phyloP scores from a whole-genome alignment of 2,888 invertebrate genomes.

The Napeogenes inachia region DNA sequence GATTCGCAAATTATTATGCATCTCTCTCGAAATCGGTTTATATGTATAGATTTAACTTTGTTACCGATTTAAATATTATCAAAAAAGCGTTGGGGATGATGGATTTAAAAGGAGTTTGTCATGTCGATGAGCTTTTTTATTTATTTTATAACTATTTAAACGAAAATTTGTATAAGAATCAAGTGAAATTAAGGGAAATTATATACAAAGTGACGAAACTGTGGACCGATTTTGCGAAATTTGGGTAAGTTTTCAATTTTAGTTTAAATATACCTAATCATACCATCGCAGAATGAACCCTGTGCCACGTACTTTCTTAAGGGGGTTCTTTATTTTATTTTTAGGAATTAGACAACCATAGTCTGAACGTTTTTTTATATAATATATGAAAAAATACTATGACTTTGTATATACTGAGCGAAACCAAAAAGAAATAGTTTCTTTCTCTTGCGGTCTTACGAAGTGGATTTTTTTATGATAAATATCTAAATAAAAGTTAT shows the following conservation, averaged over 20 bases:
- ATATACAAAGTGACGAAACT: constrained; percentile 44
- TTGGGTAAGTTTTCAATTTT: constrained; percentile 41
- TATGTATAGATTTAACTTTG: constrained; percentile 51
- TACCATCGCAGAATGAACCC: background rate
- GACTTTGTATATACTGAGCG: no score
- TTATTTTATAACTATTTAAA: constrained; percentile 54
- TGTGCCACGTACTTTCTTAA: no score
- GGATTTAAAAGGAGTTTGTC: constrained; percentile 55
- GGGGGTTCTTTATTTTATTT: no score
- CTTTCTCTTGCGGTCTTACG: no score
- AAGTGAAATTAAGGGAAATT: constrained; percentile 46
- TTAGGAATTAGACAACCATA: no score
- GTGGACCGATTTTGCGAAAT: constrained; percentile 63
- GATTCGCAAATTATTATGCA: constrained; percentile 46
- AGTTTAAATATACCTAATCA: background rate
- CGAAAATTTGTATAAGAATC: constrained; percentile 44
- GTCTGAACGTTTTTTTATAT: no score
- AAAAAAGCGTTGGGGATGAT: constrained; percentile 38
- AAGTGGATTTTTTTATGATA: no score
- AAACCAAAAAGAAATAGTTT: no score
- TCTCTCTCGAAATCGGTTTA: constrained; percentile 38
- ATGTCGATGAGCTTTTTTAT: constrained; percentile 70
- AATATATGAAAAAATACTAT: no score
- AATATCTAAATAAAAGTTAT: no score
- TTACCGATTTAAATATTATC: constrained; percentile 49